Evolutionary conservation across 2,797 vertebrate genomes (phyloP).

Genomic region (Danionella dracula): DNA sequence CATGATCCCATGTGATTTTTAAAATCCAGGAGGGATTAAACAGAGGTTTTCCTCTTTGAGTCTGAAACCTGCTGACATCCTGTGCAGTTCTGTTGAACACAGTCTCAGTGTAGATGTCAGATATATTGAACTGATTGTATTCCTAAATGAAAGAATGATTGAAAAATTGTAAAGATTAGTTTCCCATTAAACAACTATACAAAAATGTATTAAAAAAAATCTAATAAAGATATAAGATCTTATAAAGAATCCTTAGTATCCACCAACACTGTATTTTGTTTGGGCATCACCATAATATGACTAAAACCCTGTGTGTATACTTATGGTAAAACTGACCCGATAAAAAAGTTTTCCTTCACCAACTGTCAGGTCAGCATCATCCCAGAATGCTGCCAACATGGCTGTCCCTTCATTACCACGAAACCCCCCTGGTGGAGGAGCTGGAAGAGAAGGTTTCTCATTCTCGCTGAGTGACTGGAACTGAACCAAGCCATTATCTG

Average conservation of each 20-base stretch:
- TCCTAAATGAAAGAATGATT: conserved; percentile 49
- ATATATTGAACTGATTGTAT: conserved; percentile 54
- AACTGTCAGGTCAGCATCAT: conserved; percentile 72
- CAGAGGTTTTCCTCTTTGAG: conserved; percentile 40
- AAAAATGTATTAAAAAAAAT: too few relatives aligned
- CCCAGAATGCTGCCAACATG: conserved; percentile 78
- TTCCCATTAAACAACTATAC: neutral
- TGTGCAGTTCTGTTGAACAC: conserved; percentile 71
- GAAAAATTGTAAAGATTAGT: neutral
- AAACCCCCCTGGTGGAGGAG: conserved; percentile 64
- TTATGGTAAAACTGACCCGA: conserved; percentile 57
- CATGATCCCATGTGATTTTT: conserved; percentile 77
- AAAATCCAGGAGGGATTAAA: conserved; percentile 74
- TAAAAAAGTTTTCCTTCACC: conserved; percentile 70
- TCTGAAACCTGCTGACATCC: conserved; percentile 66
- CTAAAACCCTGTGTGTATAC: neutral
- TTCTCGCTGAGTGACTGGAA: conserved; percentile 70
- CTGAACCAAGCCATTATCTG: conserved; percentile 77
- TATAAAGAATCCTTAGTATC: too few relatives aligned
- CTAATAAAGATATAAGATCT: too few relatives aligned
- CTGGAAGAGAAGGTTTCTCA: conserved; percentile 67
- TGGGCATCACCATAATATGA: neutral
- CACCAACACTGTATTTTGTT: neutral
- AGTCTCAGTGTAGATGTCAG: conserved; percentile 70
- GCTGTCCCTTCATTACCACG: conserved; percentile 56